phyloP scores from a whole-genome alignment of 2,888 invertebrate species.

The Phengaris arion region DNA sequence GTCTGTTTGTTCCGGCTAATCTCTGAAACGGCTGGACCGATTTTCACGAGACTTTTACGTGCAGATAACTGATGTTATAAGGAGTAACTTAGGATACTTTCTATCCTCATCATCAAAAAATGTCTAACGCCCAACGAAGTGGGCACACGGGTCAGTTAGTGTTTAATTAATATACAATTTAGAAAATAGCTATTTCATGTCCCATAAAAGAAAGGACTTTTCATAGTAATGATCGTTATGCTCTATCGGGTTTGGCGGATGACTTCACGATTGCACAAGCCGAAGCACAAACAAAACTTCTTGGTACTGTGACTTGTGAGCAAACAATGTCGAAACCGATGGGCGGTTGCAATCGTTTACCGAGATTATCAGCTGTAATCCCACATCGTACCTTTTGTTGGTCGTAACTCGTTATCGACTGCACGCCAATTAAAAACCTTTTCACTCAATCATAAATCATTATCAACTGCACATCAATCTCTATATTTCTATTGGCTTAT shows the following conservation, averaged over 20 bases:
- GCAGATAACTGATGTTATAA: no score
- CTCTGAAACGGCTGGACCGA: no score
- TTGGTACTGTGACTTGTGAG: neutral
- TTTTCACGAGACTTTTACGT: no score
- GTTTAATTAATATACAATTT: no score
- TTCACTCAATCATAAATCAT: conserved; percentile 15
- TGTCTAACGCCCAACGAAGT: no score
- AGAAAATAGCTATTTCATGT: no score
- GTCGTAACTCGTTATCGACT: neutral
- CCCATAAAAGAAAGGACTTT: no score
- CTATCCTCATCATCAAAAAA: no score
- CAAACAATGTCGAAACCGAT: conserved; percentile 22
- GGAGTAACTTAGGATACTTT: no score
- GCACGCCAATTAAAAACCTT: conserved; percentile 19
- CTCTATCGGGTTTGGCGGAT: neutral
- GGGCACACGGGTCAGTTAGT: no score
- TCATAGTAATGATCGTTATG: no score
- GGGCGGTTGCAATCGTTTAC: conserved; percentile 12
- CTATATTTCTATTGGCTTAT: neutral
- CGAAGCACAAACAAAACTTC: conserved; percentile 1
- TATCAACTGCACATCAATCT: neutral
- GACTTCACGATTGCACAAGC: conserved; percentile 8
- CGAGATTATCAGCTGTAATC: conserved; percentile 18
- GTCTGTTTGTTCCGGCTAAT: no score
- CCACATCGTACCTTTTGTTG: conserved; percentile 16